Evolutionary conservation across 1,140 invertebrate species (phyloP).

Genomic region (Sinella curviseta): DNA sequence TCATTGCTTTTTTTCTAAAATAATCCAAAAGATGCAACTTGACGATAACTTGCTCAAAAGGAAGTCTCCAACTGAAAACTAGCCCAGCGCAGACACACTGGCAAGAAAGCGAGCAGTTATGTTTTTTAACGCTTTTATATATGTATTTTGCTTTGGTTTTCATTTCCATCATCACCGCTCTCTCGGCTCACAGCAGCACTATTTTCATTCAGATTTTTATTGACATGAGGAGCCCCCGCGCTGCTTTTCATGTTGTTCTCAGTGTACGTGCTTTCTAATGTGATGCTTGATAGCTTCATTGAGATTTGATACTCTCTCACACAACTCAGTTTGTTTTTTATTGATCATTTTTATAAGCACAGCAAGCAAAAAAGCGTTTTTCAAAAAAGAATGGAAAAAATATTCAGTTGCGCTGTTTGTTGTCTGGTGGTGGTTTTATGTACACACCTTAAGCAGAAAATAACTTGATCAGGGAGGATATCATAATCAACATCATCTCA

Average conservation of each 20-base stretch:
- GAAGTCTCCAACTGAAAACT: neutral
- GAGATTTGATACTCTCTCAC: neutral
- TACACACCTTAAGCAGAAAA: conserved; percentile 18
- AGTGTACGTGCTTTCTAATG: neutral
- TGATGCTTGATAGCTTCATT: neutral
- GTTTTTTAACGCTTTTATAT: no score
- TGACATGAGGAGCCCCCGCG: neutral
- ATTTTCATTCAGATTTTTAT: neutral
- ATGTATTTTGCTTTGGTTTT: neutral
- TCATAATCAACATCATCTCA: neutral
- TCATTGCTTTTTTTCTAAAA: no score
- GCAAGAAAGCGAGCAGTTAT: no score
- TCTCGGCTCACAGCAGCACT: neutral
- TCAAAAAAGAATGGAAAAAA: neutral
- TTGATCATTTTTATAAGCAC: neutral
- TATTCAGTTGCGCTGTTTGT: neutral
- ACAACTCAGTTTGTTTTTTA: neutral
- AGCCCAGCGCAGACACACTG: neutral
- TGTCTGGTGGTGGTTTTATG: neutral
- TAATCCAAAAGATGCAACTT: neutral
- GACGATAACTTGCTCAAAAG: neutral
- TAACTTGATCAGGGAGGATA: conserved; percentile 12
- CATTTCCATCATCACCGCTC: neutral
- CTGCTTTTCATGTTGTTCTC: neutral
- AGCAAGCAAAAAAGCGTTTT: neutral